Evolutionary conservation across 35 echinoderm and acorn worm genomes (phyloP), one percentile per base, ranked within the genome.

Genomic region (Holothuria glaberrima): DNA sequence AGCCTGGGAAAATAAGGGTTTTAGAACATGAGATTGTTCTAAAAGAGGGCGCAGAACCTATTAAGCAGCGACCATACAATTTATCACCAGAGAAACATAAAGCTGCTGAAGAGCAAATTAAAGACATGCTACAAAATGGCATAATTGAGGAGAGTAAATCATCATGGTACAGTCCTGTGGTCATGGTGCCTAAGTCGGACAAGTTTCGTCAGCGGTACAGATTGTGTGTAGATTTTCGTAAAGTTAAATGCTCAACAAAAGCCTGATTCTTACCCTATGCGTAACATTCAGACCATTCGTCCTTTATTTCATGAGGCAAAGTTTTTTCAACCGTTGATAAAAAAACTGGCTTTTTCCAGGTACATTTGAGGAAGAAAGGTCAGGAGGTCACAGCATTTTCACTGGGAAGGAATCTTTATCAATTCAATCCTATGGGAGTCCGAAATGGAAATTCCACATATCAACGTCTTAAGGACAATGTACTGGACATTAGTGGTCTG

Each of bases 351-450:
- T 82, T 82, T 59, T 82, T 50, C 21, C 78, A 82, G 78, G 4
- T 75, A 12, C 12, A 75, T 6, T 21, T 75, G 71, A 6, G 14
- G 20, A 32, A 32, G 30, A 10, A 75, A 35, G 71, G 31, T 3
- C 6, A 21, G 38, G 78, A 82, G 52, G 52, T 82, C 41, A 82
- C 78, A 50, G 44, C 52, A 50, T 82, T 82, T 59, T 50, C 44
- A 24, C 25, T 59, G 41, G 54, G 52, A 54, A 24, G 21, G 41
- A 28, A 59, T 35, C 9, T 82, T 50, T 82, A 82, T 13, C 66
- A 88, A 46, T 77, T 92, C 30, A 92, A 88, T 56, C 82, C 83
- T 26, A 74, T 92, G 38, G 76, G 83, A 31, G 44, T 92, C 5
- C 34, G 38, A 16, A 89, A 89, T 54, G 86, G 59, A 71, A 7